phyloP scores from a whole-genome alignment of 2,888 invertebrate genomes.

The Troides helena region DNA sequence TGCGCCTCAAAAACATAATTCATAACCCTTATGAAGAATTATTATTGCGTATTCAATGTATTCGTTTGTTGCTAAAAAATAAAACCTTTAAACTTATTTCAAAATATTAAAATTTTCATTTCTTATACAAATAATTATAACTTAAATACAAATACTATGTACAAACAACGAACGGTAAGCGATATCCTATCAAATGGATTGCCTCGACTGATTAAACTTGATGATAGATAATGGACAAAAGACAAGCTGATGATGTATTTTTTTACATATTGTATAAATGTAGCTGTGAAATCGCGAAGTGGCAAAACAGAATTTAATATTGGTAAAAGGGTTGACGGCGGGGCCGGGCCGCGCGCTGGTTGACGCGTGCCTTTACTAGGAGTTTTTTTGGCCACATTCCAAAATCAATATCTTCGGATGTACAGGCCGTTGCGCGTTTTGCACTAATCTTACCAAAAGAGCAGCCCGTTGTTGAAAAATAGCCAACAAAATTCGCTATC shows the following conservation, averaged over 20 bases:
- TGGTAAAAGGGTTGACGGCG: conserved; percentile 79
- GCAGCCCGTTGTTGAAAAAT: conserved; percentile 46
- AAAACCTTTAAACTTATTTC: not conserved
- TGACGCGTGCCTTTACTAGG: conserved; percentile 75
- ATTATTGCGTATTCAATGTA: no score
- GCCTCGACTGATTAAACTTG: not conserved
- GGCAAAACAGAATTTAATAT: conserved; percentile 81
- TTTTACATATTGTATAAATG: conserved; percentile 52
- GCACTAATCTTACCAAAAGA: conserved; percentile 70
- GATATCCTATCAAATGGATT: not conserved
- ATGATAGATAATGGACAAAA: not conserved
- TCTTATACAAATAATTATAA: no score
- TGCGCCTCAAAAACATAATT: no score
- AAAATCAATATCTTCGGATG: conserved; percentile 78
- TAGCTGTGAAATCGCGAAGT: conserved; percentile 75
- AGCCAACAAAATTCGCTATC: conserved; percentile 32
- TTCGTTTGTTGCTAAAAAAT: not conserved
- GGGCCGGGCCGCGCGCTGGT: conserved; percentile 73
- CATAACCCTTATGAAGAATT: no score
- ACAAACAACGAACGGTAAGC: not conserved
- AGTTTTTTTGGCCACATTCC: conserved; percentile 79
- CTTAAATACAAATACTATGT: no score
- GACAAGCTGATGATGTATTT: not conserved
- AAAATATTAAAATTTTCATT: not conserved
- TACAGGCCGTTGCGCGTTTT: conserved; percentile 71